Evolutionary conservation across 2,797 vertebrate species (phyloP), one percentile per base, ranked within the genome.

Genomic region (Galago senegalensis): DNA sequence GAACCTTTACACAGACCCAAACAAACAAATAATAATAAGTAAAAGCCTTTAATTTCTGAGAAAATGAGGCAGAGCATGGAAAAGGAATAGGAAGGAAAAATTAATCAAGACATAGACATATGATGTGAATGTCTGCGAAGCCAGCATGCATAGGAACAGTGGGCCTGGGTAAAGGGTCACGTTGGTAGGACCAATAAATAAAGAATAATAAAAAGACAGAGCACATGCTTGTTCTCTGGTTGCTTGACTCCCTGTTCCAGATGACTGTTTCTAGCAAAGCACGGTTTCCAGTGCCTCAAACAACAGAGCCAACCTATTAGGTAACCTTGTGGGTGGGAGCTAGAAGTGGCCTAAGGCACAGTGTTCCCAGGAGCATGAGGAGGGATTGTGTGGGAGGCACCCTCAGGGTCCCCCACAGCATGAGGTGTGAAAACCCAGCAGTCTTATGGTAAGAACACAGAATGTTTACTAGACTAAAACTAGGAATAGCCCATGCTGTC

Each of bases 181-280:
- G 95, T 99, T 99, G 99, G 98, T 98, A 99, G 98, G 98, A 99
- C 99, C 99, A 99, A 99, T 99, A 99, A 99, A 99, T 98, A 98
- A 99, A 98, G 98, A 98, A 60, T 90, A 99, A 98, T 98, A 99
- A 98, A 99, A 99, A 98, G 98, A 98, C 72, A 83, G 95, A 97
- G 90, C 91, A 86, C 67, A 43, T 4, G 60, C 49, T 81, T 77
- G 82, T 84, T 72, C 53, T 86, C 79, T 97, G 82, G 87, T 91
- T 94, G 73, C 86, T 69, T 81, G 58, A 61, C 40, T 34, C 40
- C 40, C n/a, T 82, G 63, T 4, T 90, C 40, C 56, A n/a, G 46
- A 13, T 65, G 61, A 56, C 72, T 53, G 16, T 67, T 70, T 46
- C 61, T 20, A 58, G 65, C 31, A 58, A 18, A 20, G 9, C 11